Evolutionary conservation across 2,113 vertebrate genomes (phyloP), one percentile per base, ranked within the genome.

Genomic region (Picathartes gymnocephalus): DNA sequence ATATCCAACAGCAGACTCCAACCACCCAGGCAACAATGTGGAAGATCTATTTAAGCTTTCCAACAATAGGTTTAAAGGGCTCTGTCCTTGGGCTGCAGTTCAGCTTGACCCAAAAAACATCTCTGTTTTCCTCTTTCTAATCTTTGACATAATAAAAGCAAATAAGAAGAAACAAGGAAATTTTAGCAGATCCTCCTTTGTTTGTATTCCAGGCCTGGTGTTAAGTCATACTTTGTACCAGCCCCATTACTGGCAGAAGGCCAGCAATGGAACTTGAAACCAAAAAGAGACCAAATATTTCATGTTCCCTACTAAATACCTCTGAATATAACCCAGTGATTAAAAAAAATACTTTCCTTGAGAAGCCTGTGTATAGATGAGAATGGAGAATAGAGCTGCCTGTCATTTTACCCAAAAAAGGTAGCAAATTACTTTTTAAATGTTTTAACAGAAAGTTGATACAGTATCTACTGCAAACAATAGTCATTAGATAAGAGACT

Each of bases 91-190:
- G 79, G 35, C 66, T 79, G 54, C 53, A 72, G 83, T 90, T 96
- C 85, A 96, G 62, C 66, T 77, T 96, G 91, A 93, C 85, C 94
- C 53, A 88, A 93, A 84, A 73, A 92, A 77, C 2, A 10, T 80
- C 64, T 54, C 17, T 69, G 64, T 78, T 92, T 91, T 78, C 69
- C 70, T 79, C 66, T 79, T 74, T 77, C 44, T 94, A 95, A 95
- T 93, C 72, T 92, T 92, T 94, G 65, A 92, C 71, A 96, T 45
- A 92, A 91, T 70, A 94, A 91, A 96, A 94, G 79, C 74, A 93
- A 96, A 94, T 74, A 87, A 91, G 88, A 88, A 92, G 44, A 86
- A 92, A 88, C n/a, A 82, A 85, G 90, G 53, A 71, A 58, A 58
- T 96, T 93, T 83, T 31, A 91, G 77, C 74, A 84, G 65, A 92